Evolutionary conservation across 2,113 vertebrate species (phyloP).

Genomic region (Oreamnos americanus): DNA sequence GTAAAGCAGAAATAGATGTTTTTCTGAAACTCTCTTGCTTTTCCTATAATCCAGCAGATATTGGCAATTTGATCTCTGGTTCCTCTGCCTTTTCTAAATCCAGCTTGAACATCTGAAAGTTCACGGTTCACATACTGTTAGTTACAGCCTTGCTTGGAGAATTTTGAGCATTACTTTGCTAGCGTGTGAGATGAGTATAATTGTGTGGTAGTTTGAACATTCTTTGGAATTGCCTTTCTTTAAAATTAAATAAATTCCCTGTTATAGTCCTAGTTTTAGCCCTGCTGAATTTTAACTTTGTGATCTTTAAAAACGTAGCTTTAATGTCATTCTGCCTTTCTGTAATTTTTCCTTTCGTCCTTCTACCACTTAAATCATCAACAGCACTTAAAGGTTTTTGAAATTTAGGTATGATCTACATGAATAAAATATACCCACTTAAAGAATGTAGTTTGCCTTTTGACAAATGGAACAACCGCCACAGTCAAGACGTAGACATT

Average conservation of each 20-base stretch:
- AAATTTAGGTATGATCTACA: background rate
- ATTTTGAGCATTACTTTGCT: background rate
- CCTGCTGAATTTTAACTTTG: background rate
- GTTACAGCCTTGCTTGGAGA: background rate
- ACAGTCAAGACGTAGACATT: background rate
- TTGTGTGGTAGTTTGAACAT: background rate
- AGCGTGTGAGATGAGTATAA: background rate
- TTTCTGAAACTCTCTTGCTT: background rate
- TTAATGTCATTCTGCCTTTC: background rate
- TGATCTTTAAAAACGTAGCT: background rate
- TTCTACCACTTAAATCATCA: background rate
- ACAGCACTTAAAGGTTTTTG: background rate
- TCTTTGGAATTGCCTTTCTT: background rate
- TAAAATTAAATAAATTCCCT: background rate
- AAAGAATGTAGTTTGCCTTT: constrained; percentile 7
- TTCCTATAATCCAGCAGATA: background rate
- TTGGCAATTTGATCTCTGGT: background rate
- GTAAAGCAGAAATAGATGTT: background rate
- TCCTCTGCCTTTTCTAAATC: background rate
- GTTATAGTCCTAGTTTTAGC: background rate
- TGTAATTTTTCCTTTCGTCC: background rate
- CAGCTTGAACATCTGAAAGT: background rate
- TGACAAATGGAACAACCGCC: background rate
- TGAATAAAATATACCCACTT: background rate
- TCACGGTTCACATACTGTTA: background rate